phyloP scores from a whole-genome alignment of 2,888 invertebrate genomes.

The Dromius quadrimaculatus region DNA sequence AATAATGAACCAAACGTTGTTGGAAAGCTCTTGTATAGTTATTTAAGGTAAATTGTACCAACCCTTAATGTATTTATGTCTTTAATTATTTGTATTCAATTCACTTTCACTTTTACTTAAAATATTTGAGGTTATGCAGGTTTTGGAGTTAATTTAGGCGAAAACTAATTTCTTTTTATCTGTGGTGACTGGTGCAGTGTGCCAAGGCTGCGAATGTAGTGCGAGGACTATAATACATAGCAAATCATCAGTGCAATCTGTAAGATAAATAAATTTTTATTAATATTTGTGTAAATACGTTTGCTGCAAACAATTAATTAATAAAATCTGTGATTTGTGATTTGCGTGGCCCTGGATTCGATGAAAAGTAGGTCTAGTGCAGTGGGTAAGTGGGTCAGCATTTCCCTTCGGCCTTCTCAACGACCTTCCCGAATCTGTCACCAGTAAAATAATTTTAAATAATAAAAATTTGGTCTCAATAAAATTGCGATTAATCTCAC shows the following conservation, averaged over 20 bases:
- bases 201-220: conserved; percentile 24
- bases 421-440: too few species aligned
- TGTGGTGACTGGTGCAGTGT: conserved; percentile 26
- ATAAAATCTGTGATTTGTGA: too few species aligned
- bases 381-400: conserved; percentile 14
- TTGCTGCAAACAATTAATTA: neutral
- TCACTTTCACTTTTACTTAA: too few species aligned
- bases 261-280: neutral
- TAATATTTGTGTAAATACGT: neutral
- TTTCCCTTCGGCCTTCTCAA: neutral
- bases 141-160: conserved; percentile 11
- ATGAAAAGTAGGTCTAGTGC: conserved; percentile 23
- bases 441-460: too few species aligned
- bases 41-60: too few species aligned
- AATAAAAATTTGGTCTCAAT: too few species aligned
- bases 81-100: too few species aligned
- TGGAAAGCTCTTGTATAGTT: too few species aligned
- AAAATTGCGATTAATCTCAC: too few species aligned
- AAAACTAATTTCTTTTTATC: conserved; percentile 5
- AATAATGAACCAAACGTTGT: too few species aligned
- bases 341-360: too few species aligned
- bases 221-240: conserved; percentile 6
- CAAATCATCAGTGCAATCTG: neutral
- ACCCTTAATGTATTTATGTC: too few species aligned
- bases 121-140: neutral